Base-by-base conservation (phyloP, 2,113 vertebrate species). In the Thamnophis sirtalis region DNA sequence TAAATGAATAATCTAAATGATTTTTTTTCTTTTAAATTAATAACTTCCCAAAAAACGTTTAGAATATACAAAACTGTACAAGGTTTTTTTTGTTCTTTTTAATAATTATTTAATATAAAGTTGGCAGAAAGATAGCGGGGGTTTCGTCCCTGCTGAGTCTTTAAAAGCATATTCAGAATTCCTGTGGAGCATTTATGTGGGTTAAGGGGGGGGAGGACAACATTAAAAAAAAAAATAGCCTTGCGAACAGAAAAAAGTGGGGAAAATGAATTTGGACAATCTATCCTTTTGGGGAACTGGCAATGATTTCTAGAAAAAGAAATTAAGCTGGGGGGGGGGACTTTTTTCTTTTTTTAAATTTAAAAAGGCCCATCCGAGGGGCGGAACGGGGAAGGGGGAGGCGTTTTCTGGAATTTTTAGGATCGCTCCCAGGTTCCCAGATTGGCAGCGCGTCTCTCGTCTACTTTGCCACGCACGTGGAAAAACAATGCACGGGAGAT, bases 31-130 rank as follows among this genome's bases (percentile, higher is more conserved):
- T 98, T 99, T 99, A 99, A 99, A 99, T 99, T 99, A 99, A 98
- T 98, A 98, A 98, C 97, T 98, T 98, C 97, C 91, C 96, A 98
- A 98, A 98, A 98, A 97, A 98, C 92, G 97, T 97, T 98, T 98
- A 89, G 88, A 98, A 98, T 98, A 99, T 99, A 99, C 98, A 99
- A 99, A 99, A 99, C 98, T 99, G 98, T 99, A 99, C 98, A 99
- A 56, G 73, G 98, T 33, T 98, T 50, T 60, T 19, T 54, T 73
- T 17, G 9, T 54, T 87, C 19, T 26, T 86, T 68, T 89, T 85
- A 88, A 63, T 49, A 49, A 50, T 68, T 63, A 89, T 84, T 89
- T 86, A 60, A 89, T 92, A 98, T 97, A 98, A 98, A 99, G 98
- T 99, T 97, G 96, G 98, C 98, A 98, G 98, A 98, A 98, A 99